Conservation (phyloP, 2,113 vertebrate genomes). For the Columba livia region DNA sequence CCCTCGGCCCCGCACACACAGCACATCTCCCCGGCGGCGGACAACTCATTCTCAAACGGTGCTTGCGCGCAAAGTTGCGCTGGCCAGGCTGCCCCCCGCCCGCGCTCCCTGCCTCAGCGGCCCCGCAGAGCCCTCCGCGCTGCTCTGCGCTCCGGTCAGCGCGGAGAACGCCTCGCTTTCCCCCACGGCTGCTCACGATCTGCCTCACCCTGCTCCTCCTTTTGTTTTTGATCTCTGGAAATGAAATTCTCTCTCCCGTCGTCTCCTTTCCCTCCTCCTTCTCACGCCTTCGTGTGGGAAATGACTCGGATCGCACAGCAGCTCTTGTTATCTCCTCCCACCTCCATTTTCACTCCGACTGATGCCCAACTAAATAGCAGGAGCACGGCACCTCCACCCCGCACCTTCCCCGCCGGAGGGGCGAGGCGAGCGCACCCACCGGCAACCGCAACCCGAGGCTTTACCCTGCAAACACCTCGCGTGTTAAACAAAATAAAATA, state of each 20-base stretch:
- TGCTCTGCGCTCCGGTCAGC: neutral
- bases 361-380: neutral
- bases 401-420: neutral
- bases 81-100: neutral
- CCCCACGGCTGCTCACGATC: neutral
- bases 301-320: neutral
- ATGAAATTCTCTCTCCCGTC: neutral
- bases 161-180: neutral
- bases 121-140: neutral
- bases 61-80: neutral
- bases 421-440: neutral
- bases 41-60: neutral
- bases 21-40: neutral
- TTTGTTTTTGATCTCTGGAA: conserved; percentile 43
- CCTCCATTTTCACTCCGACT: conserved; percentile 22
- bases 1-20: neutral
- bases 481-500: neutral
- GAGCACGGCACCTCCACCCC: conserved; percentile 19
- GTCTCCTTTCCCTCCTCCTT: neutral
- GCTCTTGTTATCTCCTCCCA: conserved; percentile 29
- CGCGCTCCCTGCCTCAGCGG: neutral
- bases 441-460: neutral
- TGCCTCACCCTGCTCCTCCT: conserved; percentile 37
- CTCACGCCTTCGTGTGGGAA: conserved; percentile 23
- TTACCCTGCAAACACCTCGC: neutral